A percentile compares a stretch with the other conserved stretches of the same genome.
Conservation (phyloP, 2,888 invertebrate genomes). For the Acanthacorydalis orientalis region DNA sequence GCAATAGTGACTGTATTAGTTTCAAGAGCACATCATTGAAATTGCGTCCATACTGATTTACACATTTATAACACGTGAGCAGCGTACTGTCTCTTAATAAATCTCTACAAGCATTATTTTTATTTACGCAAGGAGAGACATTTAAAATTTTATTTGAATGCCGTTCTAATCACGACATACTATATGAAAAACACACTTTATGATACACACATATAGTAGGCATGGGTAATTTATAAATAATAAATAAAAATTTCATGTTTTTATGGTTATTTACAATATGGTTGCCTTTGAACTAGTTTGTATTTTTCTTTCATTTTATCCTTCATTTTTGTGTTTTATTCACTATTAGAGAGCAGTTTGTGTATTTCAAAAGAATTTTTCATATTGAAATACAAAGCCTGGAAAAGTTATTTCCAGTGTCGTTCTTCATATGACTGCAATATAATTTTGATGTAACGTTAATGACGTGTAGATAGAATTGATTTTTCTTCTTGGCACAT, state of each 20-base stretch:
- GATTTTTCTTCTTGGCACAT: no score
- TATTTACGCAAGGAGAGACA: background rate
- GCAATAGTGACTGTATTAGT: no score
- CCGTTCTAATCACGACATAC: background rate
- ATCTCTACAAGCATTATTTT: background rate
- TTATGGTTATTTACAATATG: no score
- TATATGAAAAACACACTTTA: background rate
- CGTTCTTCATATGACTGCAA: no score
- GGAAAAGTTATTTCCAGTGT: no score
- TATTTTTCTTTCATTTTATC: background rate
- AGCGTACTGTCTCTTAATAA: no score
- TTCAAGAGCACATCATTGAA: no score
- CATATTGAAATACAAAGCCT: no score
- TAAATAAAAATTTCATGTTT: background rate
- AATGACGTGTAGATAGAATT: no score
- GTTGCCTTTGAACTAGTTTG: background rate
- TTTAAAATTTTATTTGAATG: background rate
- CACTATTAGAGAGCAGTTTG: background rate
- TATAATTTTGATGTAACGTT: no score
- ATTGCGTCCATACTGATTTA: no score
- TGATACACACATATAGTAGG: background rate
- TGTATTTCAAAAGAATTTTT: background rate
- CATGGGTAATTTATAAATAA: conserved; percentile 1
- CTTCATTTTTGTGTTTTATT: background rate
- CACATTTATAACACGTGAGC: no score